A percentile compares a stretch with the other conserved stretches of the same genome.
phyloP scores from a whole-genome alignment of 64 coral and sea anemone genomes.

The Montipora cactus region DNA sequence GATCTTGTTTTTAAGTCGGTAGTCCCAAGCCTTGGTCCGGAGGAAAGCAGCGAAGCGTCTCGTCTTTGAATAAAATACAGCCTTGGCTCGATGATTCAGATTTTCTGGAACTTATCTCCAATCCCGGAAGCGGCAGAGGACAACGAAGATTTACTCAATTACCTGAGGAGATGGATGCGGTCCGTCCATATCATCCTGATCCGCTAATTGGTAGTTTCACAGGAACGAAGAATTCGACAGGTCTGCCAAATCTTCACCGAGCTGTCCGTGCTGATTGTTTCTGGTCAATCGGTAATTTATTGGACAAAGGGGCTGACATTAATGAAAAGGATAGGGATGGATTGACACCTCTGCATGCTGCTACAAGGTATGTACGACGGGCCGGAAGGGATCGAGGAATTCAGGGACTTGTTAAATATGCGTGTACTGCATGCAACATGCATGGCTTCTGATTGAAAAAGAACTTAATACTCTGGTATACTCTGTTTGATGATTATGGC shows the following conservation, averaged over 20 bases:
- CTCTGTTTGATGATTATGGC: too few relatives aligned
- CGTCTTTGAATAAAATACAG: neutral
- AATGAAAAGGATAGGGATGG: neutral
- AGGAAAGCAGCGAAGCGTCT: neutral
- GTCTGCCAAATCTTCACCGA: conserved; percentile 12
- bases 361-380: neutral
- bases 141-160: neutral
- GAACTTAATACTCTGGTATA: too few relatives aligned
- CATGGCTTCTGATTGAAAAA: too few relatives aligned
- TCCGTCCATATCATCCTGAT: neutral
- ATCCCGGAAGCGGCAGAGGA: neutral
- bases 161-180: neutral
- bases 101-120: conserved; percentile 20
- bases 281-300: neutral
- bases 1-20: neutral
- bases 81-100: neutral
- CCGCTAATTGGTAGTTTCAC: neutral
- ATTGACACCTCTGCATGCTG: conserved; percentile 31
- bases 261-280: conserved; percentile 13
- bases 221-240: neutral
- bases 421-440: too few relatives aligned
- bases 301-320: conserved; percentile 26
- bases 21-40: neutral
- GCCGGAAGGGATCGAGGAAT: too few relatives aligned
- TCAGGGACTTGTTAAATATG: neutral